Evolutionary conservation across 1,140 invertebrate genomes (phyloP).

Genomic region (Anastatus disparis): DNA sequence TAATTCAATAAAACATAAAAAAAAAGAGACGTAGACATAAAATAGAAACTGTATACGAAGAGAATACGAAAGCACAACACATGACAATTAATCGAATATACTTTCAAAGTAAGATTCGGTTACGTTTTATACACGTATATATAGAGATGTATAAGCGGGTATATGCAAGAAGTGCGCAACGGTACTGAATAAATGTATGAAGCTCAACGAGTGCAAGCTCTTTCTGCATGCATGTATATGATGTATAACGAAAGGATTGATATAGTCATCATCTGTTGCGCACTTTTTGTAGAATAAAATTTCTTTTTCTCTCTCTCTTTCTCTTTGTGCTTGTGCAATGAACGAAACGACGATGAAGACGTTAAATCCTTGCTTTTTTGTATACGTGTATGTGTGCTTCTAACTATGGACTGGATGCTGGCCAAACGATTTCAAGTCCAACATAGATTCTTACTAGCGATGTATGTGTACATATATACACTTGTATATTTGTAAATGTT

Average conservation of each 20-base stretch:
- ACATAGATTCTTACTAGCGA: too few relatives aligned
- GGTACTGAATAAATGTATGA: constrained; percentile 28
- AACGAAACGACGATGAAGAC: constrained; percentile 44
- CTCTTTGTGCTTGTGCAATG: neutral
- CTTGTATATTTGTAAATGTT: neutral
- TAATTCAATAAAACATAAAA: too few relatives aligned
- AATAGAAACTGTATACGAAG: too few relatives aligned
- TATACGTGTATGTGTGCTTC: neutral
- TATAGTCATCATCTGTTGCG: constrained; percentile 48
- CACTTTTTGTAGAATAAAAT: constrained; percentile 42
- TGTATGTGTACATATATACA: too few relatives aligned
- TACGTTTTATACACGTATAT: constrained; percentile 19
- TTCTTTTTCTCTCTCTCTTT: too few relatives aligned
- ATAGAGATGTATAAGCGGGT: too few relatives aligned
- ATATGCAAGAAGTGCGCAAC: neutral
- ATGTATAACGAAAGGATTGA: constrained; percentile 34
- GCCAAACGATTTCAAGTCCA: constrained; percentile 47
- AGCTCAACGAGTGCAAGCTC: neutral
- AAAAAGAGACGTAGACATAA: too few relatives aligned
- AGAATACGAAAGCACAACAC: too few relatives aligned
- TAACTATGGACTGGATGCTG: constrained; percentile 48
- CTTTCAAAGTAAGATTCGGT: constrained; percentile 28
- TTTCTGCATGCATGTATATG: too few relatives aligned
- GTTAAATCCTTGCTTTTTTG: constrained; percentile 47
- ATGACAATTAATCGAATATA: too few relatives aligned